Conservation (phyloP, 2,888 invertebrate genomes). For the Belgica antarctica region DNA sequence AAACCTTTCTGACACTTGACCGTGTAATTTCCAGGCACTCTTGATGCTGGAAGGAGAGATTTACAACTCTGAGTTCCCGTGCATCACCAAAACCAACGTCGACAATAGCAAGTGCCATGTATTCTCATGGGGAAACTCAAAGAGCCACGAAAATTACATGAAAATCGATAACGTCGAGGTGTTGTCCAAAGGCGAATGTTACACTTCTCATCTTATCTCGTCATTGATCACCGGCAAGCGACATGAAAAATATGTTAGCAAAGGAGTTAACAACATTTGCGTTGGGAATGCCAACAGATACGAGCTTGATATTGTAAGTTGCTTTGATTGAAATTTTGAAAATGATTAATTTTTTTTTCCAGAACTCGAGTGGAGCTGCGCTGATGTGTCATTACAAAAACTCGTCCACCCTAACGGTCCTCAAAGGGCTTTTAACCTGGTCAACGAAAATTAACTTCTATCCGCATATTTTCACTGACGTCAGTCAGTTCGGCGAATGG, state of each 20-base stretch:
- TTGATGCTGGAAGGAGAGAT: conserved; percentile 31
- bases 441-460: conserved; percentile 29
- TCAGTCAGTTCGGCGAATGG: conserved; percentile 36
- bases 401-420: not conserved
- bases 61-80: conserved; percentile 9
- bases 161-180: conserved; percentile 40
- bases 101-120: conserved; percentile 25
- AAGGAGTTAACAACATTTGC: conserved; percentile 37
- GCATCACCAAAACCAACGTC: not conserved
- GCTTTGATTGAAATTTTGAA: not conserved
- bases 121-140: conserved; percentile 28
- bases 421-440: conserved; percentile 37
- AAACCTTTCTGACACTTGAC: not conserved
- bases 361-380: conserved; percentile 37
- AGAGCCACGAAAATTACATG: conserved; percentile 26
- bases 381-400: conserved; percentile 20
- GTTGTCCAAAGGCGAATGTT: conserved; percentile 31
- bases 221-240: conserved; percentile 17
- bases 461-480: conserved; percentile 39
- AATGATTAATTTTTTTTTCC: not conserved
- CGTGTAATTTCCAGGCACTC: conserved; percentile 10
- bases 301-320: conserved; percentile 34
- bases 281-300: conserved; percentile 6
- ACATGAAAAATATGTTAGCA: conserved; percentile 41
- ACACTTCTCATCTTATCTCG: conserved; percentile 27